These are phyloP conservation scores for Coenonympha arcania DNA, from an alignment of 2,888 invertebrate genomes.

Conservation along the genomic window DNA sequence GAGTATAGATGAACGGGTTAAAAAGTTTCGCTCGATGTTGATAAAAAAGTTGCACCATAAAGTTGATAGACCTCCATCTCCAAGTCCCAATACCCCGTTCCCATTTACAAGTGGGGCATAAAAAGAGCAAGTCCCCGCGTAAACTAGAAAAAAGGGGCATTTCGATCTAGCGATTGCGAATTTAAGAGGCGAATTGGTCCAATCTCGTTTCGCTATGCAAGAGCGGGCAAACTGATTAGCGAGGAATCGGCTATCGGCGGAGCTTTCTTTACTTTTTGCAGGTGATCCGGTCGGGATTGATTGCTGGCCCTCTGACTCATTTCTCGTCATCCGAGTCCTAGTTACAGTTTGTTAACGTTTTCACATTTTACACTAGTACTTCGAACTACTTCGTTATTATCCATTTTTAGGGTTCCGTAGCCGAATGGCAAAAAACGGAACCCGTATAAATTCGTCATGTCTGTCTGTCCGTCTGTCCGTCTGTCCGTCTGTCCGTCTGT, in stretches of 20 bases:
- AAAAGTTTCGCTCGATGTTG: too few species aligned
- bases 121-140: constrained; percentile 23
- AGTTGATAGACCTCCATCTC: too few species aligned
- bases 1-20: too few species aligned
- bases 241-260: constrained; percentile 42
- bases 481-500: too few species aligned
- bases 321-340: constrained; percentile 36
- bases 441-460: too few species aligned
- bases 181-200: constrained; percentile 56
- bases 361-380: not conserved
- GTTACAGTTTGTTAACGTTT: constrained; percentile 15
- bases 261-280: constrained; percentile 65
- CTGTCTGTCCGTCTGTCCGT: too few species aligned
- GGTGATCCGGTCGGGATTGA: constrained; percentile 52
- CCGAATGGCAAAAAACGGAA: too few species aligned
- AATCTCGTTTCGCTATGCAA: constrained; percentile 66
- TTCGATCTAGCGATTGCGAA: constrained; percentile 54
- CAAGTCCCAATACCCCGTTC: not conserved
- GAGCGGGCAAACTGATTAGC: constrained; percentile 47
- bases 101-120: constrained; percentile 23
- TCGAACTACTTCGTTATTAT: constrained; percentile 6
- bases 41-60: too few species aligned
- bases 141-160: constrained; percentile 26
- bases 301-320: constrained; percentile 54
- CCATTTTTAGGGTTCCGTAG: too few species aligned